phyloP scores from a whole-genome alignment of 2,113 vertebrate species.

The Butastur rufipennis region DNA sequence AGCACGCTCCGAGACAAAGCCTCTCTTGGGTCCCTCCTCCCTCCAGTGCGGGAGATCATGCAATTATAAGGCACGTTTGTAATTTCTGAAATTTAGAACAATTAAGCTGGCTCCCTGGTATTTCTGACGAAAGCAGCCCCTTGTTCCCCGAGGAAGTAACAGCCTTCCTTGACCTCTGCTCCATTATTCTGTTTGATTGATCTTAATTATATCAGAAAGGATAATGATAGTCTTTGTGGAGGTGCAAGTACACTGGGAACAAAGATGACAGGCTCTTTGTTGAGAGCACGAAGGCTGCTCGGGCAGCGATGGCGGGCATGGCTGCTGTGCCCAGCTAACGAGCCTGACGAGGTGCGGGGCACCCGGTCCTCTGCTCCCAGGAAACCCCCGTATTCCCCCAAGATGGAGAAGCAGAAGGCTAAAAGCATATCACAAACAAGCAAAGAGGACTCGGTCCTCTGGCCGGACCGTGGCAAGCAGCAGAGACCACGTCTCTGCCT shows the following conservation, averaged over 20 bases:
- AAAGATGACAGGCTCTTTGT: background rate
- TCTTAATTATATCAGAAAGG: slow-evolving; percentile 37
- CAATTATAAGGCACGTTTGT: background rate
- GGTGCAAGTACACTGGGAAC: background rate
- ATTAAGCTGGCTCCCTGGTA: background rate
- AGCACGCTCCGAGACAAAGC: background rate
- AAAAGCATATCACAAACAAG: fast-evolving
- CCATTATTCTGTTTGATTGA: slow-evolving; percentile 26
- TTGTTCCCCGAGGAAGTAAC: background rate
- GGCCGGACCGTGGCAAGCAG: fast-evolving
- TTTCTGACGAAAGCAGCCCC: slow-evolving; percentile 1
- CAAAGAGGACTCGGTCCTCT: background rate
- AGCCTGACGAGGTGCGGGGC: background rate
- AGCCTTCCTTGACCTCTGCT: slow-evolving; percentile 21
- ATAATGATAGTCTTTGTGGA: background rate
- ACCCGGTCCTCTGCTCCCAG: background rate
- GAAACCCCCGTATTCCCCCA: fast-evolving
- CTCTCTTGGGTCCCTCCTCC: background rate
- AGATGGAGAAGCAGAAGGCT: background rate
- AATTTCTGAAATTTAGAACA: slow-evolving; percentile 11
- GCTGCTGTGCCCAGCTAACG: background rate
- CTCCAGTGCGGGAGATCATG: background rate
- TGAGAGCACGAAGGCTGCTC: background rate
- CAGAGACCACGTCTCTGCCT: background rate
- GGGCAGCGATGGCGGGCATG: fast-evolving